Base-by-base conservation (phyloP, 2,113 vertebrate species). In the Cryptotis parvus region DNA sequence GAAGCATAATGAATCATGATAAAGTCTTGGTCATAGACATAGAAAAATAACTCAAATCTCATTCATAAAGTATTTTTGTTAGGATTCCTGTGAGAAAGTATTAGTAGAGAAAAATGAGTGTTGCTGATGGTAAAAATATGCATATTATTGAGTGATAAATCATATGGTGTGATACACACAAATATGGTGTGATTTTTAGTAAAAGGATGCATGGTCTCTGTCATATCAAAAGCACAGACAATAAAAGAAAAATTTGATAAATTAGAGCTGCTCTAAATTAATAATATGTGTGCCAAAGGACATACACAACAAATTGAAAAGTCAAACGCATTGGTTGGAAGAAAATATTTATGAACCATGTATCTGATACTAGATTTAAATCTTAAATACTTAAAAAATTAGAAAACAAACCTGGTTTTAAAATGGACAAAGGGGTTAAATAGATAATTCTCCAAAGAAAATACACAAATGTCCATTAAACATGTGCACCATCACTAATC, bases 41-140 rank as follows among this genome's bases (percentile, higher is more conserved):
- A 65, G 22, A 65, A 65, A 65, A 79, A 80, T 31, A 91, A 29
- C 18, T 58, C 33, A 68, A 55, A 77, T 68, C 70, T n/a, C 72
- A 63, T 86, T 85, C 75, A n/a, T 81, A 33, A 90, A n/a, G 68
- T 39, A 55, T 83, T 93, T 83, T 82, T 41, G 58, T 52, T 84
- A 82, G 66, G 78, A 92, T 85, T 92, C 31, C 75, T 76, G 2
- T 75, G 81, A 87, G n/a, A 61, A 8, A 14, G 22, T 82, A 37
- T 37, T 55, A 26, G 69, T 72, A 29, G 18, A 33, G 27, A 61
- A 52, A 52, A 43, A 6, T 68, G 69, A 95, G 43, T 87, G 85
- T 78, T 58, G 35, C 37, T 55, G 35, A 92, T 92, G 69, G 10
- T 39, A 89, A 89, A 72, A 74, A 80, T 35, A 35, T 83, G 37